Evolutionary conservation across 2,113 vertebrate species (phyloP), one percentile per base, ranked within the genome.

Genomic region (Thamnophis sirtalis): DNA sequence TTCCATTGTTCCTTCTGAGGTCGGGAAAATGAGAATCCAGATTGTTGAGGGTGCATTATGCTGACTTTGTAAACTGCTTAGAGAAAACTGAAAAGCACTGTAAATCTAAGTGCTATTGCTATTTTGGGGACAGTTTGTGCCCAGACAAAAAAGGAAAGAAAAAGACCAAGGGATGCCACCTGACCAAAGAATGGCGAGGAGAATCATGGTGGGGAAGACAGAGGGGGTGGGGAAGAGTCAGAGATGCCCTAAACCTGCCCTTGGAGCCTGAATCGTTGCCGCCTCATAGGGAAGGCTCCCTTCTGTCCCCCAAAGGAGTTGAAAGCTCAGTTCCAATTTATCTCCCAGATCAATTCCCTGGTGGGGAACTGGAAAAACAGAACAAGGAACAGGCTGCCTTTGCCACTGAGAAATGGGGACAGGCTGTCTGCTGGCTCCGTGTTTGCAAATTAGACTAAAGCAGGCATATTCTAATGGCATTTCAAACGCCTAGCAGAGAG

Each of bases 401-500:
- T 33, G 9, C 84, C 33, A 15, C 1, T 1, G 28, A n/a, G 26
- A n/a, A 58, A n/a, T 4, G 3, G 26, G 53, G 38, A 49, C 9
- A 2, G 80, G 9, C 60, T 54, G 84, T 50, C 84, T 48, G 21
- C 85, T 50, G 48, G 5, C 43, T 50, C 13, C 13, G 5, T 53
- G 48, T 21, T 54, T 54, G 38, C 11, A n/a, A 33, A 33, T 22
- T 4, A 4, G 19, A 33, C 53, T 33, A n/a, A 92, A 84, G 63
- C 68, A 51, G 91, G 24, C 38, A 68, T 56, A 0, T n/a, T 90
- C 90, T 48, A 0, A 86, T 56, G 28, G 0, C 0, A 24, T 10
- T 88, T 43, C 2, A 84, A 50, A 3, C 0, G 0, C 4, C 13
- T 0, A 9, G 0, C 0, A 7, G 22, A 0, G 0, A 63, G n/a